These are phyloP conservation scores for Silvanus unidentatus DNA, from an alignment of 2,888 invertebrate genomes.

Conservation along the genomic window DNA sequence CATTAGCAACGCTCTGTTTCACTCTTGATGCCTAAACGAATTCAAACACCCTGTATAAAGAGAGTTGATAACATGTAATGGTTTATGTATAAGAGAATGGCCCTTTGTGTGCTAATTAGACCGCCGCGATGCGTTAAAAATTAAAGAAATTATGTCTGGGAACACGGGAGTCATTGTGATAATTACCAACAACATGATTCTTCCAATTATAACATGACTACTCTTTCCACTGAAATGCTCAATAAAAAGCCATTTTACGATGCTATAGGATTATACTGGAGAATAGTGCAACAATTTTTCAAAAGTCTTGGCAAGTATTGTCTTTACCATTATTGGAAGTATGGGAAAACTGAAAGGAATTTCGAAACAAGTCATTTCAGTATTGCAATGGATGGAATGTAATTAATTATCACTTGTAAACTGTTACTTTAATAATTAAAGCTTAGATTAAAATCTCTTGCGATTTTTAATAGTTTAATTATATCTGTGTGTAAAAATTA, in stretches of 20 bases:
- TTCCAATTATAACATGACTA: constrained; percentile 16
- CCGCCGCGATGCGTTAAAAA: constrained; percentile 26
- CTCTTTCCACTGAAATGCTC: constrained; percentile 15
- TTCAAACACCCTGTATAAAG: too few relatives aligned
- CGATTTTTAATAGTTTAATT: too few relatives aligned
- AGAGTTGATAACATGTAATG: neutral
- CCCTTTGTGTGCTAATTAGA: constrained; percentile 27
- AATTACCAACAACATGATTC: constrained; percentile 16
- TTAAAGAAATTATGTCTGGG: constrained; percentile 23
- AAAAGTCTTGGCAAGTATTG: too few relatives aligned
- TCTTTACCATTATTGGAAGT: too few relatives aligned
- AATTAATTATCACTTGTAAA: constrained; percentile 16
- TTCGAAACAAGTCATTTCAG: neutral
- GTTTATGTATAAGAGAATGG: constrained; percentile 7
- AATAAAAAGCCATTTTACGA: constrained; percentile 9
- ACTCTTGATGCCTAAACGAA: too few relatives aligned
- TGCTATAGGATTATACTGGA: too few relatives aligned
- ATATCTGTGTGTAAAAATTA: too few relatives aligned
- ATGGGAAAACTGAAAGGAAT: too few relatives aligned
- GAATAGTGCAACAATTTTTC: too few relatives aligned
- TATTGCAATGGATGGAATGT: constrained; percentile 11
- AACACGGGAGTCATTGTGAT: constrained; percentile 16
- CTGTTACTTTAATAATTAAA: constrained; percentile 10
- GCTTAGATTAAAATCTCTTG: too few relatives aligned
- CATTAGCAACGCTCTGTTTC: too few relatives aligned